Evolutionary conservation across 1,140 invertebrate genomes (phyloP).

Genomic region (Dysdera silvatica): DNA sequence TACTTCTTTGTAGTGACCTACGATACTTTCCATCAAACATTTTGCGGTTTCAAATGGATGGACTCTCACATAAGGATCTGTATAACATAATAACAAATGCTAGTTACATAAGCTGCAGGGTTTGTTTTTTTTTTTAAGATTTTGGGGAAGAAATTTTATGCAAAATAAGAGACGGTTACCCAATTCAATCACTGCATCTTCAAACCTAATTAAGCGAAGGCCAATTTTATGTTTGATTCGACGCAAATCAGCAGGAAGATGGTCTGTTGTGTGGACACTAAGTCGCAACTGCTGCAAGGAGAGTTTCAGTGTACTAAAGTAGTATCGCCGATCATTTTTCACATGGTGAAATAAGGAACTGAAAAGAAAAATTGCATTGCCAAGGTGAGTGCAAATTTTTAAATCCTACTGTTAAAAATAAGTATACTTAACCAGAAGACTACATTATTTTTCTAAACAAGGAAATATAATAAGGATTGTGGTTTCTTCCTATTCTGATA

Average conservation of each 20-base stretch:
- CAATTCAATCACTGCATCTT: constrained; percentile 87
- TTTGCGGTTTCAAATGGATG: constrained; percentile 83
- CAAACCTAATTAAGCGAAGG: constrained; percentile 85
- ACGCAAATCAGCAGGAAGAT: constrained; percentile 64
- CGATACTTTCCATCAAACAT: constrained; percentile 64
- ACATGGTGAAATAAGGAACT: neutral
- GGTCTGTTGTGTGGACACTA: constrained; percentile 75
- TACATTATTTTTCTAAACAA: no score
- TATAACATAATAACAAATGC: constrained; percentile 8
- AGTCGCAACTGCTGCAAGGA: constrained; percentile 55
- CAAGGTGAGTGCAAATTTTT: no score
- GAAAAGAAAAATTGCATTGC: no score
- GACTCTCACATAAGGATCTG: constrained; percentile 67
- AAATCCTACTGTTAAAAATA: no score
- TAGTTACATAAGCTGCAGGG: neutral
- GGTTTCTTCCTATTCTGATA: no score
- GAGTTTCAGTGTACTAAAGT: constrained; percentile 33
- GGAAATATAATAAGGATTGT: no score
- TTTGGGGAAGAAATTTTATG: no score
- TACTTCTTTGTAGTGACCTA: constrained; percentile 72
- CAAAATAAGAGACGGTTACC: no score
- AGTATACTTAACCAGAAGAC: no score
- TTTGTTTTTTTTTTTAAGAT: no score
- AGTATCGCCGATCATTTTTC: constrained; percentile 10
- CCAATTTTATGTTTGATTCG: constrained; percentile 76